Evolutionary conservation across 30 jellyfish, hydroid and myxozoan species (phyloP), one percentile per base, ranked within the genome.

Genomic region (Turritopsis dohrnii): DNA sequence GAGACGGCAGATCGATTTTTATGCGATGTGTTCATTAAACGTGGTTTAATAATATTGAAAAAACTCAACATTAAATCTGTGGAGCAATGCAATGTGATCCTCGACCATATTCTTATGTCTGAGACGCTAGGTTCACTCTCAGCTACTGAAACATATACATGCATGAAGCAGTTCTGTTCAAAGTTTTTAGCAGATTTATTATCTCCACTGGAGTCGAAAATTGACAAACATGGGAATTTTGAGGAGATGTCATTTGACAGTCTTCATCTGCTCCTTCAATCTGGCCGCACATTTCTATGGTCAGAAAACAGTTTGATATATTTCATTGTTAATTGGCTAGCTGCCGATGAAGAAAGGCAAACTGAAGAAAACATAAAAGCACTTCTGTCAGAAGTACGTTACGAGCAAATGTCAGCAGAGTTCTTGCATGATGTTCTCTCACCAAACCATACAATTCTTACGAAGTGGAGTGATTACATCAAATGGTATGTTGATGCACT

Each of bases 1-100:
- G 83, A 82, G 29, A 65, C 29, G 28, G 89, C 89, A 21, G 89
- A 66, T 66, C 86, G 89, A 16, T 82, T 66, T 82, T 71, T 28
- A n/a, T 82, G 89, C 3, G 83, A 66, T 20, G 72, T 52, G 26
- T 72, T 82, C 52, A 52, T 82, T 65, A 52, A 82, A 29, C 72
- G 52, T n/a, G 89, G 89, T 16, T 41, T 82, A 21, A 66, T 41
- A 3, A 23, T 82, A 28, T 16, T 82, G 71, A 71, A 71, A 18
- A 82, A 82, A n/a, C 53, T 25, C 29, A 66, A 20, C 21, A 28
- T 82, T 13, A 72, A 82, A 16, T 26, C 52, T 22, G 53, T 82
- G 16, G 86, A 71, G 19, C 73, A 82, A 86, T 82, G 89, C 31
- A 82, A 82, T 28, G 23, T n/a, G 25, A 65, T 82, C 29, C 31